Base-by-base conservation (phyloP, 1,140 invertebrate genomes). In the Drosophila pruinosa region DNA sequence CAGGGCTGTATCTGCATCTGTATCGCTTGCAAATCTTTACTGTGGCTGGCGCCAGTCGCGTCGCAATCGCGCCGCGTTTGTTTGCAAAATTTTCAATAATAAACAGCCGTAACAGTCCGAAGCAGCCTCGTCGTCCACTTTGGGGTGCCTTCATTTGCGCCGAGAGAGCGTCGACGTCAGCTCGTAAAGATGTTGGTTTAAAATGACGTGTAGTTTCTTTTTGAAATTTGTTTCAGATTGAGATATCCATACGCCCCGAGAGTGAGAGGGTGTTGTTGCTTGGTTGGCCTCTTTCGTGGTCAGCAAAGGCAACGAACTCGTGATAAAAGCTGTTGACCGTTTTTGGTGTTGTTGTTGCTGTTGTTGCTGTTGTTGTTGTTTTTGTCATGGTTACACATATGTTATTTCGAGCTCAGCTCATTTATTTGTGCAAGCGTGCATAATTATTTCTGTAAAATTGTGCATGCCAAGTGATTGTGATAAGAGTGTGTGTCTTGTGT, bases 391-490 rank as follows among this genome's bases (percentile, higher is more conserved):
- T 36, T 61, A 53, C 47, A 52, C n/a, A n/a, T n/a, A n/a, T n/a
- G 14, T 43, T 22, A 52, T 36, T 53, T 69, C 12, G 52, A 57
- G 45, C 62, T 61, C 34, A 12, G 54, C 48, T 70, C 73, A 67
- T 68, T 79, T 57, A 70, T 80, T 83, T 83, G 72, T 81, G 81
- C 81, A 85, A 85, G 77, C 73, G 43, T 85, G 81, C 81, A 85
- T 85, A 85, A 85, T 86, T 80, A 79, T 63, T 79, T 76, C n/a
- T 75, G 79, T 78, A 45, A 75, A 85, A 68, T 31, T 83, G 71
- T 85, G 80, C 79, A 79, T 85, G 79, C 83, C 63, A 63, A 62
- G 76, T 52, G 72, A 65, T 69, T 75, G 72, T 76, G 80, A 75
- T 81, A 80, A 81, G 78, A 71, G 75, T 39, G 15, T 21, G 31